Percentiles rank a stretch among this genome's conserved stretches.
Evolutionary conservation across 2,797 vertebrate genomes (phyloP).

Genomic region (Ispidina lecontei): DNA sequence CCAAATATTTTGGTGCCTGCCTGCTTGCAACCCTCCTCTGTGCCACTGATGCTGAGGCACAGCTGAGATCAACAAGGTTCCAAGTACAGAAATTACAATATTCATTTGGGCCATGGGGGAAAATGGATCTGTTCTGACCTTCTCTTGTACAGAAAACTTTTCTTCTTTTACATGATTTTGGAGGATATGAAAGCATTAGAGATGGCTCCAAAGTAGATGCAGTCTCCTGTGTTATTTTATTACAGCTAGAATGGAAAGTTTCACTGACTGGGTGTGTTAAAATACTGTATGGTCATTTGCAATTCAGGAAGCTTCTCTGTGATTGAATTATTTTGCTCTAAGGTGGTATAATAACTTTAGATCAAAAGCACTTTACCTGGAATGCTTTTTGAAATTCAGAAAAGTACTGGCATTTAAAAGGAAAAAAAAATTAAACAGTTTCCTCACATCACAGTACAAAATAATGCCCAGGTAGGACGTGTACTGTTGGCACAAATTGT

Average conservation of each 20-base stretch:
- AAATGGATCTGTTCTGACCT: background rate
- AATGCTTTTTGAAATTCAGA: constrained; percentile 18
- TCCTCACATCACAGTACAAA: background rate
- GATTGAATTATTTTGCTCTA: constrained; percentile 8
- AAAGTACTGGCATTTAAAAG: constrained; percentile 2
- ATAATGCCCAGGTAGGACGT: background rate
- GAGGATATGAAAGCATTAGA: background rate
- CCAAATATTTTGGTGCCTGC: background rate
- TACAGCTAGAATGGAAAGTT: constrained; percentile 9
- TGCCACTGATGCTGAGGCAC: background rate
- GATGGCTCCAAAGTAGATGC: background rate
- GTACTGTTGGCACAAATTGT: background rate
- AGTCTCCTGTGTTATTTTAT: background rate
- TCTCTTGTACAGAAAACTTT: background rate
- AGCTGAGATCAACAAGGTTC: background rate
- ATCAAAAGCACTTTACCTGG: background rate
- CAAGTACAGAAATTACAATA: background rate
- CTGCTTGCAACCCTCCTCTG: background rate
- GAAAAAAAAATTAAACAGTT: background rate
- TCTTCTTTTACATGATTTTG: background rate
- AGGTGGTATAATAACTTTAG: background rate
- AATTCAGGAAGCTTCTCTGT: constrained; percentile 11
- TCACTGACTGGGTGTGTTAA: background rate
- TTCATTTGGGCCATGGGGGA: background rate
- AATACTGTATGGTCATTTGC: background rate